Evolutionary conservation across 2,888 invertebrate genomes (phyloP), one percentile per base, ranked within the genome.

Genomic region (Noctua janthina): DNA sequence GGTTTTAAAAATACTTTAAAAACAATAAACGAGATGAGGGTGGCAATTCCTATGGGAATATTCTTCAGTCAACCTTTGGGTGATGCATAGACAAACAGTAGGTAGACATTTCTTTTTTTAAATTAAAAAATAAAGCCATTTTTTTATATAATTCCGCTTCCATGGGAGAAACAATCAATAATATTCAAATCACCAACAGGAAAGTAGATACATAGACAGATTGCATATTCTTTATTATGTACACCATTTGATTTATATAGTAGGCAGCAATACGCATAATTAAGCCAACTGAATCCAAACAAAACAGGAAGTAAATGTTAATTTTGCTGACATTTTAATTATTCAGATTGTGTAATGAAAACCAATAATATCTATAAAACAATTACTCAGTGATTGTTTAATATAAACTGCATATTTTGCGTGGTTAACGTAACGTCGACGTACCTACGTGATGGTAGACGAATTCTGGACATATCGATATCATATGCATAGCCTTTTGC

Each of bases 261-360:
- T 29, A 29, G 1, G 29, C 29, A 29, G 29, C 59, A 72, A 69
- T 64, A n/a, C 43, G 49, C 71, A 69, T 75, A 72, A 84, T 80
- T 56, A 69, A 69, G 56, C 51, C 67, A 66, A 80, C 69, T 74
- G 35, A 85, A 73, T 64, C 49, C 74, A 80, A 74, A 84, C 39
- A 75, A 51, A 66, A 74, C 64, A 62, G 59, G 51, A 80, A 83
- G 75, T 66, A 39, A 75, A 81, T 81, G 68, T 75, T 73, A 75
- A 85, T 66, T 73, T 64, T 46, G 23, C 56, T 69, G 75, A 59
- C 64, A 69, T 74, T 85, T 75, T 29, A 75, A 80, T 73, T 69
- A 75, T 73, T 64, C 75, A 1, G 43, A 69, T 71, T 68, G 68
- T 59, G 72, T 64, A 72, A 75, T 80, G 35, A 81, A 49, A 69